Base-by-base conservation (phyloP, 2,888 invertebrate species). In the Scelioninae gen. 2 region DNA sequence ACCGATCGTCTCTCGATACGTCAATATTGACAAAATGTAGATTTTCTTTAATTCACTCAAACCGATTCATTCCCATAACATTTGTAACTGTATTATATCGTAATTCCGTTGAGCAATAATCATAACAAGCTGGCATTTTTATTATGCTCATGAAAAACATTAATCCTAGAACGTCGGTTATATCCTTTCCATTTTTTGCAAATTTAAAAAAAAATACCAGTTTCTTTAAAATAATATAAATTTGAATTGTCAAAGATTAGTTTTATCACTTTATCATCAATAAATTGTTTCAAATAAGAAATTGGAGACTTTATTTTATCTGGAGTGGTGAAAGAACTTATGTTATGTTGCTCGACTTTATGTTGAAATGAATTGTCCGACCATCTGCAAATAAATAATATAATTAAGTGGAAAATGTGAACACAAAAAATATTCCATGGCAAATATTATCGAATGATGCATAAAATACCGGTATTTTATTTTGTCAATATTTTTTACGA, bases 41-140 rank as follows among this genome's bases (percentile, higher is more conserved):
- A 10, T 22, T 19, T 13, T 15, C 10, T 13, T 37, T 19, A 7
- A 52, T 11, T 1, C 7, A 2, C n/a, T 52, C n/a, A 19, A 35
- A 52, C 5, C 50, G 18, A 19, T 52, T 52, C 11, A 13, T 37
- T 10, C 2, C 4, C 37, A 52, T 35, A 13, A 52, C 37, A 37
- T 52, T 15, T 22, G 52, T 13, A 37, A 52, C 15, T 35, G 2
- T 35, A 13, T 52, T 13, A 19, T 35, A 50, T n/a, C 37, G 11
- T 2, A 37, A 9, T 37, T 35, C 35, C 5, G 16, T 5, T 37
- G 52, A 35, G 37, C 52, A 52, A 15, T 52, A 52, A 52, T 52
- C 52, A 9, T 5, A 1, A 22, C 22, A 52, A 2, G 52, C 19
- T 0, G 35, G 22, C 52, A 37, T 52, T 18, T 35, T 35, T 15